Base-by-base conservation (phyloP, 2,888 invertebrate genomes). In the Blastobasis adustella region DNA sequence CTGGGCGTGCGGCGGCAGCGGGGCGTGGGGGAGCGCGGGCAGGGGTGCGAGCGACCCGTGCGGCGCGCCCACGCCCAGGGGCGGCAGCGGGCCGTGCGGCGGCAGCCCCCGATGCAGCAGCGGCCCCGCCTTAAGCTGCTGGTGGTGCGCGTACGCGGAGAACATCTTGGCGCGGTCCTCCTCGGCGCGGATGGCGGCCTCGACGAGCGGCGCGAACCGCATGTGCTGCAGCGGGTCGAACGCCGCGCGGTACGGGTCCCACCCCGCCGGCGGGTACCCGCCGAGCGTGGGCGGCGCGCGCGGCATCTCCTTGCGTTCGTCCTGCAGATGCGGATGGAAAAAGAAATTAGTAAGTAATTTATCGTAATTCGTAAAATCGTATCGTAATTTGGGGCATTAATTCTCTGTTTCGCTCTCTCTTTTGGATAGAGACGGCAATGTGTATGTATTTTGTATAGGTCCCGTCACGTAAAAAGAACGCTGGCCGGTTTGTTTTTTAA, bases 141-240 rank as follows among this genome's bases (percentile, higher is more conserved):
- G 92, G 61, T 90, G 78, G 66, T 90, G 91, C 53, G 92, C 91
- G 80, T 94, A 94, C 58, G 93, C 92, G 61, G 90, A 92, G 70
- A 93, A 91, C 69, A 95, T 91, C 79, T 95, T 95, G 45, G 92
- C 93, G 55, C 95, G 91, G 75, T 95, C 93, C 66, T 95, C 95
- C 71, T 95, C 94, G 46, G 92, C 93, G 51, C 94, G 90, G 71
- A 93, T 91, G 23, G 94, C 94, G 9, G 93, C 94, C 65, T 95
- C 94, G 86, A 95, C 92, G 40, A 95, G 84, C 23, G 95, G 94
- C 73, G 94, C 94, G 76, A 94, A 95, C 51, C 94, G 91, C 76
- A 93, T 84, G 73, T 88, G 87, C 64, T 87, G 86, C 58, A 95
- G 89, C 44, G 93, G 92, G 71, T 93, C 93, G 76, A 93, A 94